phyloP scores from a whole-genome alignment of 1,140 invertebrate species.

The Doryteuthis pealeii region DNA sequence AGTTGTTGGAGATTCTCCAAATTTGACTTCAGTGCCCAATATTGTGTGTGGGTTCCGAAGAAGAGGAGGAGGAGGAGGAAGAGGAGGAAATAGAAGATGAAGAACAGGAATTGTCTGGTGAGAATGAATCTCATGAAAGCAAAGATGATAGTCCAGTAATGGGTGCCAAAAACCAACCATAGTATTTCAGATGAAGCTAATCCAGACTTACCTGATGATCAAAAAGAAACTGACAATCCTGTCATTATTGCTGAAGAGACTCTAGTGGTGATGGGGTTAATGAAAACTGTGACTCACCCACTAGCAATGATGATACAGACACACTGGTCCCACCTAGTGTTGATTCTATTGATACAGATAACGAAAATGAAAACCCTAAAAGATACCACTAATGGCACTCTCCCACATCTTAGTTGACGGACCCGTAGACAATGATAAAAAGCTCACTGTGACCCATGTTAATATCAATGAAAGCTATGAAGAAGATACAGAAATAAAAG shows the following conservation, averaged over 20 bases:
- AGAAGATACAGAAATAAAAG: slow-evolving; percentile 9
- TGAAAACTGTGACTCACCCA: background rate
- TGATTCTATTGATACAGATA: background rate
- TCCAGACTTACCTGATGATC: background rate
- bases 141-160: background rate
- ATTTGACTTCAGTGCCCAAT: slow-evolving; percentile 24
- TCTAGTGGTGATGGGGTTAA: background rate
- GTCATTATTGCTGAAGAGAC: background rate
- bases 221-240: background rate
- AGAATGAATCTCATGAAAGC: background rate
- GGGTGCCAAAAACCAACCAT: background rate
- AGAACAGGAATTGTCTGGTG: background rate
- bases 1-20: slow-evolving; percentile 16
- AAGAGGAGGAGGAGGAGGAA: no score
- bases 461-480: slow-evolving; percentile 5
- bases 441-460: background rate
- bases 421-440: background rate
- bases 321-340: background rate
- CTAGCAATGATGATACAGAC: background rate
- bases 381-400: background rate
- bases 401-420: background rate
- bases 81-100: background rate
- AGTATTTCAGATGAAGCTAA: background rate
- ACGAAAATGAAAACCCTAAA: background rate
- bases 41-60: slow-evolving; percentile 30